Base-by-base conservation (phyloP, 2,888 invertebrate genomes). In the Lepidochrysops patricia region DNA sequence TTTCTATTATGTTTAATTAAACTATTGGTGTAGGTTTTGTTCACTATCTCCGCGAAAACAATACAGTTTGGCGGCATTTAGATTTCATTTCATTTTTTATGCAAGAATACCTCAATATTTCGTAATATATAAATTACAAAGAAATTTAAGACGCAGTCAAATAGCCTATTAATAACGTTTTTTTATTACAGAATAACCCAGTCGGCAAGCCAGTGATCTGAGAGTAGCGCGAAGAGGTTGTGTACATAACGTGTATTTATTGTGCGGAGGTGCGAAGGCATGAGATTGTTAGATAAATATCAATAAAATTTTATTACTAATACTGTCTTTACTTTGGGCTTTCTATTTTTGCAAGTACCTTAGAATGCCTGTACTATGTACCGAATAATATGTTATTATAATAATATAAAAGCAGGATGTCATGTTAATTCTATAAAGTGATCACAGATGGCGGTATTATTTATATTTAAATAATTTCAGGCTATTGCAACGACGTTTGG, bases 171-270 rank as follows among this genome's bases (percentile, higher is more conserved):
- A 9, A 23, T 12, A 9, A 12, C 1, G 43, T 58, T 61, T 32
- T 62, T 67, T 65, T 67, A 61, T 79, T 79, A 29, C 81, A 83
- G 83, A 64, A 80, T 82, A 59, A 74, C 71, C 60, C 66, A 69
- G 64, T 63, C 71, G 1, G 64, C 65, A 9, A 68, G 65, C 63
- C 72, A 75, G 54, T 80, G 62, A 65, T 65, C 57, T 62, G 56
- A 49, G 29, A 58, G 60, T 48, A 52, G 50, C 23, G 13, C 0
- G 49, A 25, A 48, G 13, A 6, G 19, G 15, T 23, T 27, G 15
- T 52, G 59, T 58, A 58, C 19, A 58, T 58, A 57, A 50, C 7
- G n/a, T 34, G 25, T 58, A 58, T 58, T 58, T 50, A 57, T 57
- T 57, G 34, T 34, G 26, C 50, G n/a, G 26, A 5, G 50, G 29